Evolutionary conservation across 1,140 invertebrate genomes (phyloP), one percentile per base, ranked within the genome.

Genomic region (Diachasmimorpha longicaudata): DNA sequence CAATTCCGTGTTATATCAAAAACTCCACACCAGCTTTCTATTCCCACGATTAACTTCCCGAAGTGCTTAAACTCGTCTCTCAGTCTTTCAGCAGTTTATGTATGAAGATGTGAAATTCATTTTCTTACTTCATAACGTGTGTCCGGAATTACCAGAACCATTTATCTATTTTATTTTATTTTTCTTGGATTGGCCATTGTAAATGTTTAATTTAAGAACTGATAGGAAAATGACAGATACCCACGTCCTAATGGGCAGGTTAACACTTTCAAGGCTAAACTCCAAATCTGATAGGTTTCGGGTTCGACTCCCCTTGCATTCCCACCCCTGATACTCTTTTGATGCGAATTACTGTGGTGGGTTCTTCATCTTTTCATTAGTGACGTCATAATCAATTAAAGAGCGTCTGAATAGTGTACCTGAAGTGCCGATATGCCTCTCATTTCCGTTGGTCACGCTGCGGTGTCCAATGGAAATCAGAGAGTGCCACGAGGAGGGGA

Each of bases 331-430:
- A 3, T 31, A 31, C 6, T 31, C 31, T 31, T 31, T 31, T 31
- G 31, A 31, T 31, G 2, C 6, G 6, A 31, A 31, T 31, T 2
- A 31, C 31, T 6, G 14, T 11, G 48, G 9, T 25, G 67, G 48
- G 0, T 23, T 10, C 80, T 76, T 76, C 75, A 77, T 70, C 74
- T 76, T 58, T 78, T 83, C 83, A 85, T 84, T 85, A 85, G 84
- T 85, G 83, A 86, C 79, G 82, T 77, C 74, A 80, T 83, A 83
- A 85, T 86, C 81, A 85, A 85, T 86, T 85, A 85, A 79, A 77
- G 77, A 63, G 58, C 31, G 21, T 6, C 14, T 2, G 14, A 16
- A 52, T 1, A 16, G 48, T 52, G 14, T 63, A 25, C 58, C 58
- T 63, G 58, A 63, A 63, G 13, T 16, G 21, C 52, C 52, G 6